phyloP scores from a whole-genome alignment of 2,113 vertebrate genomes.

The Myotis davidii region DNA sequence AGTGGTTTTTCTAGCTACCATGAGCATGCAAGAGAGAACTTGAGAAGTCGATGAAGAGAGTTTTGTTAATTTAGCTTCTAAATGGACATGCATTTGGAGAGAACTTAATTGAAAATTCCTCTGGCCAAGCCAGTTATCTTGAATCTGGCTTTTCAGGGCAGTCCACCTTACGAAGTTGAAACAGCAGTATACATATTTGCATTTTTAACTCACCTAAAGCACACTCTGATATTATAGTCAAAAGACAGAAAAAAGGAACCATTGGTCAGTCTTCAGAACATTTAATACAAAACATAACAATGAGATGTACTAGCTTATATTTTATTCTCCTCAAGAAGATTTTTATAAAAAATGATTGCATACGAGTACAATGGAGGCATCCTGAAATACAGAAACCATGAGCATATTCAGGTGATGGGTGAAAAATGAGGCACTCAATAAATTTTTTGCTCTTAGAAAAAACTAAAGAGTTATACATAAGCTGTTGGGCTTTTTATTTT shows the following conservation, averaged over 20 bases:
- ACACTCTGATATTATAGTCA: constrained; percentile 67
- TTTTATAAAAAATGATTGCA: not conserved
- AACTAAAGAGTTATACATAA: not conserved
- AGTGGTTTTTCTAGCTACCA: constrained; percentile 67
- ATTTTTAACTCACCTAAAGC: constrained; percentile 66
- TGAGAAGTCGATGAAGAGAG: constrained; percentile 51
- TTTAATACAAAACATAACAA: constrained; percentile 47
- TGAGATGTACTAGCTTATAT: constrained; percentile 11
- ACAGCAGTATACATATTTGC: constrained; percentile 55
- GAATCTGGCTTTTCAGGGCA: constrained; percentile 74
- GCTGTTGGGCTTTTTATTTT: not conserved
- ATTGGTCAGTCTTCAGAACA: not conserved
- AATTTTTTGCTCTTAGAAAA: not conserved
- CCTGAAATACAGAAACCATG: not conserved
- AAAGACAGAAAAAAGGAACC: not conserved
- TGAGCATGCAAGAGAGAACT: constrained; percentile 75
- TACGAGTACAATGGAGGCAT: not conserved
- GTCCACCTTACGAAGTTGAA: constrained; percentile 64
- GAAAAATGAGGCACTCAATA: not conserved
- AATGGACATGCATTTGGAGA: constrained; percentile 74
- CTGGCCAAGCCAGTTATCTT: constrained; percentile 63
- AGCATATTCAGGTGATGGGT: not conserved
- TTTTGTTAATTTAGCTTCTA: constrained; percentile 58
- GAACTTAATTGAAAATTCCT: constrained; percentile 68
- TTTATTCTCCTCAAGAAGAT: constrained; percentile 62